phyloP scores from a whole-genome alignment of 2,797 vertebrate species.

The Loris lydekkerianus region DNA sequence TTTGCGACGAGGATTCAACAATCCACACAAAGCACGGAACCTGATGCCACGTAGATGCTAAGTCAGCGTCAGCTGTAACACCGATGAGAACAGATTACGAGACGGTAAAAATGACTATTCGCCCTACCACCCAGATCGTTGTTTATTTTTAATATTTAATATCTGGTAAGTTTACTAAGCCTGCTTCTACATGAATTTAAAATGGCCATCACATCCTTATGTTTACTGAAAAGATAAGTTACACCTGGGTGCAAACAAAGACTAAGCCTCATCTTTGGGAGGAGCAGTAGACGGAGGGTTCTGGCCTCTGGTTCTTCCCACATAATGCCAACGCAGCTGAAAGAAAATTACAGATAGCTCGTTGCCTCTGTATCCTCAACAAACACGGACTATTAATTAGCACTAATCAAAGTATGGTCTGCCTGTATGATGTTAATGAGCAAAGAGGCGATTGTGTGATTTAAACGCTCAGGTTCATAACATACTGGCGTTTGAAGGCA shows the following conservation, averaged over 20 bases:
- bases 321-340: not conserved
- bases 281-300: not conserved
- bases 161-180: not conserved
- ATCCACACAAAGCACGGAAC: not conserved
- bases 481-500: not conserved
- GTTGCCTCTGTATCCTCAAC: not conserved
- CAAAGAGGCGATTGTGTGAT: not conserved
- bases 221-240: not conserved
- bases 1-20: not conserved
- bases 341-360: not conserved
- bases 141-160: constrained; percentile 39
- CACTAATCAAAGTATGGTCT: not conserved
- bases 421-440: not conserved
- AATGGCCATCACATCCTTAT: not conserved
- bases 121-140: not conserved
- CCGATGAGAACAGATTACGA: not conserved
- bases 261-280: not conserved
- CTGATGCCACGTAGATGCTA: not conserved
- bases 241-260: not conserved
- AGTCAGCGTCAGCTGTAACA: not conserved
- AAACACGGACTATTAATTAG: not conserved
- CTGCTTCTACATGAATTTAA: not conserved
- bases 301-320: not conserved
- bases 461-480: not conserved
- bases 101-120: not conserved